Evolutionary conservation across 1,140 invertebrate species (phyloP).

Genomic region (Spodoptera frugiperda): DNA sequence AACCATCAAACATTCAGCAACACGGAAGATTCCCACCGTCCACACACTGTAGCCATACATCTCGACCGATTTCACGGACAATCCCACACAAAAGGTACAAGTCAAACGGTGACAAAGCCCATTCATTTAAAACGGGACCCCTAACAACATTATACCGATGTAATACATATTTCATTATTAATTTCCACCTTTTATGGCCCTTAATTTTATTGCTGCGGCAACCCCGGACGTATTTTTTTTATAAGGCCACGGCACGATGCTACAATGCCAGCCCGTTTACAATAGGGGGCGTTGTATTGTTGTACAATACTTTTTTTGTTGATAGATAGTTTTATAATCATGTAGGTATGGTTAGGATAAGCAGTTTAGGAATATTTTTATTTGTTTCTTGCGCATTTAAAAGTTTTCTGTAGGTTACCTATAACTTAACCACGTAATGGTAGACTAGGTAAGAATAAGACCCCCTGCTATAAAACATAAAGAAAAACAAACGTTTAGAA

Average conservation of each 20-base stretch:
- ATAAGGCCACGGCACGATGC: conserved; percentile 55
- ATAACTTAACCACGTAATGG: too few relatives aligned
- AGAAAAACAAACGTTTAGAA: too few relatives aligned
- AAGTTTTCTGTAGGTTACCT: too few relatives aligned
- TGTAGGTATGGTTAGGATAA: conserved; percentile 36
- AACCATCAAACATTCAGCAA: conserved; percentile 60
- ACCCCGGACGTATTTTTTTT: conserved; percentile 73
- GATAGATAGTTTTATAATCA: conserved; percentile 61
- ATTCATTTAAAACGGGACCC: conserved; percentile 76
- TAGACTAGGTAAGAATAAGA: too few relatives aligned
- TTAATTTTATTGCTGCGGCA: conserved; percentile 81
- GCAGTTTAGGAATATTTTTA: conserved; percentile 38
- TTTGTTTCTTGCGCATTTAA: too few relatives aligned
- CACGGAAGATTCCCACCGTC: conserved; percentile 52
- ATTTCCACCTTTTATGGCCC: conserved; percentile 79
- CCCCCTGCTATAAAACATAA: too few relatives aligned
- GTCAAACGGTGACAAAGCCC: conserved; percentile 78
- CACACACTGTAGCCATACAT: conserved; percentile 70
- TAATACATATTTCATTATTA: conserved; percentile 86
- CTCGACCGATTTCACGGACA: conserved; percentile 80
- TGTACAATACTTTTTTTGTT: conserved; percentile 77
- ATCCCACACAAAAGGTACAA: conserved; percentile 77
- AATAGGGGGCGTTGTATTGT: conserved; percentile 85
- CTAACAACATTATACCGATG: conserved; percentile 85
- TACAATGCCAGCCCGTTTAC: conserved; percentile 67